Evolutionary conservation across 2,888 invertebrate species (phyloP), one percentile per base, ranked within the genome.

Genomic region (Lasioglossum figueresi): DNA sequence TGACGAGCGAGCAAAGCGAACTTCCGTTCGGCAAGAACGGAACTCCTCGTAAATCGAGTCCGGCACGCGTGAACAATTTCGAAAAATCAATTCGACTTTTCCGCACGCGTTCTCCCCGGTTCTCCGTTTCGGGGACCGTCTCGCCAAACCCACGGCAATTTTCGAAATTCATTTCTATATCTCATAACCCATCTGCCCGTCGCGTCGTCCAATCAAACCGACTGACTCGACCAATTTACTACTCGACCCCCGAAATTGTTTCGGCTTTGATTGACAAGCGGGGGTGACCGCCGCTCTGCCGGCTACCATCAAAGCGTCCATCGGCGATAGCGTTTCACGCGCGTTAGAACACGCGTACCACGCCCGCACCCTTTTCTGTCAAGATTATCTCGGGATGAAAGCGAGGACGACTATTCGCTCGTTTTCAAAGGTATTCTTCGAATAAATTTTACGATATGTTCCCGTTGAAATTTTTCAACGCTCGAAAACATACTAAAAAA

Each of bases 201-300:
- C 45, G 45, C 45, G 45, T 45, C 37, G 75, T 14, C 71, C 88
- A 84, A 89, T 88, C 90, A 76, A 86, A 83, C 72, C 78, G 79
- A 70, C 80, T 37, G 84, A 45, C 78, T 79, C 71, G 75, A 70
- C 84, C 89, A 89, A 86, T 90, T 84, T 83, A 72, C 81, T 84
- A 71, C 71, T 37, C 76, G 79, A 70, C 71, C 14, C 37, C 86
- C 3, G 78, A 83, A 84, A 90, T 86, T 83, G 90, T 90, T 90
- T 85, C 88, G 66, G 59, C 80, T 88, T 84, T 88, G 90, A 90
- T 90, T 84, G 90, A 90, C 87, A 90, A 79, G 75, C 72, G 63
- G 34, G 31, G 23, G 31, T 75, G 81, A 85, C 85, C 83, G 75
- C 73, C 52, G n/a, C n/a, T 23, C 52, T 1, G 80, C 56, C 63